Evolutionary conservation across 1,140 invertebrate species (phyloP), one percentile per base, ranked within the genome.

Genomic region (Drosophila kanapiae): DNA sequence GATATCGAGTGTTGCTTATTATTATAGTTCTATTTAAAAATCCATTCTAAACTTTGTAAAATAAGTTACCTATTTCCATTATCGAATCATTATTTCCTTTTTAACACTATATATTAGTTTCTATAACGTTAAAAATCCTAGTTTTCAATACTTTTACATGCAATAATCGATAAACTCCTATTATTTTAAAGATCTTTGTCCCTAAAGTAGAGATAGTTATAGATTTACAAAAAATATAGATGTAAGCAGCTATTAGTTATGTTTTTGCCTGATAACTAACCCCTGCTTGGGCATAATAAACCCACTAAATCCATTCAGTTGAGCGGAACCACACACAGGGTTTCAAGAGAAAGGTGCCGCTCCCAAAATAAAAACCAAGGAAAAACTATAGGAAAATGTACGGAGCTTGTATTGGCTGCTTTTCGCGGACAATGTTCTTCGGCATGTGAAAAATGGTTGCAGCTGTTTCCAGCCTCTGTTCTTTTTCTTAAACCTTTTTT

Each of bases 361-460:
- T 67, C 64, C 43, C 63, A 13, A 37, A 37, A 31, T 31, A 67
- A 48, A 37, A 47, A 65, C 13, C 6, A 13, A 3, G 11, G 16
- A 60, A 37, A 60, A 23, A n/a, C 4, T 14, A 6, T 6, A 37
- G 6, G 43, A 31, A 61, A 48, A 61, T 48, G 3, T 11, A 16
- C 33, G 33, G 11, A 8, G 4, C 31, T 18, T 35, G 35, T 23
- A 43, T 43, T 35, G 45, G 59, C 31, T 23, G 31, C 47, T 35
- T 63, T 45, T 65, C 29, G 40, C 56, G 53, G 53, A 59, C 62
- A 69, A 42, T 69, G 37, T 69, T 69, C 68, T 57, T 11, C 42
- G 65, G 49, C 51, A 71, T 70, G 68, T 71, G 68, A 70, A 70
- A 71, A 71, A 77, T 67, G 43, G 49, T 59, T 54, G 63, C 48